These are phyloP conservation scores for Meandrusa payeni DNA, from an alignment of 2,888 invertebrate species.

Conservation along the genomic window DNA sequence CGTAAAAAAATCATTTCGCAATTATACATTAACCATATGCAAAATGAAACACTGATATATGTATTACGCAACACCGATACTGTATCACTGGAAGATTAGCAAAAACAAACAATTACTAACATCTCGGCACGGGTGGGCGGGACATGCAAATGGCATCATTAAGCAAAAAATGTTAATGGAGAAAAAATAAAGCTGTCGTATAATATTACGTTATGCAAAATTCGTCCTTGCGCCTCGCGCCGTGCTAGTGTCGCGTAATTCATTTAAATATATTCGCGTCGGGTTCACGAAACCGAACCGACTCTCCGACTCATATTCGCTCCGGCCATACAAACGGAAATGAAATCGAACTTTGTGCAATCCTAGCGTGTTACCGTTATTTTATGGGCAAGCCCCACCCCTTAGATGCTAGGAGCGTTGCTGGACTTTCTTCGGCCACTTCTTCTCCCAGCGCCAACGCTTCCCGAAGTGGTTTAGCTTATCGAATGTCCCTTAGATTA, in stretches of 20 bases:
- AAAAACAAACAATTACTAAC: slow-evolving; percentile 13
- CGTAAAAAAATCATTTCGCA: too few species aligned
- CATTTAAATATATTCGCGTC: slow-evolving; percentile 69
- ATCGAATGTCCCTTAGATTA: too few species aligned
- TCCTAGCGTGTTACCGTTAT: too few species aligned
- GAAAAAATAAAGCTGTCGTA: slow-evolving; percentile 32
- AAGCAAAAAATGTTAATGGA: slow-evolving; percentile 16
- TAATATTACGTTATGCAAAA: slow-evolving; percentile 68
- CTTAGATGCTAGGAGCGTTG: too few species aligned
- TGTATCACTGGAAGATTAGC: background rate
- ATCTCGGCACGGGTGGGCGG: slow-evolving; percentile 5
- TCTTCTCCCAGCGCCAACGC: too few species aligned
- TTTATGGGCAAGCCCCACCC: too few species aligned
- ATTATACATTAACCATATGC: too few species aligned
- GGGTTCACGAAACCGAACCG: slow-evolving; percentile 56
- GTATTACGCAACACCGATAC: slow-evolving; percentile 2
- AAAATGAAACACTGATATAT: background rate
- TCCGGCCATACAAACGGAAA: slow-evolving; percentile 56
- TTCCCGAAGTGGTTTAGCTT: too few species aligned
- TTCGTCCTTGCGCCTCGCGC: slow-evolving; percentile 66
- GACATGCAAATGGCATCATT: slow-evolving; percentile 17
- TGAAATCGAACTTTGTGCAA: slow-evolving; percentile 46
- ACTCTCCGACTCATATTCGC: slow-evolving; percentile 59
- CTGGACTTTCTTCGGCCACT: too few species aligned
- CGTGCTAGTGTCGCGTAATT: slow-evolving; percentile 59